These are phyloP conservation scores for Ariopsis seemanni DNA, from an alignment of 2,113 vertebrate genomes.

Conservation along the genomic window DNA sequence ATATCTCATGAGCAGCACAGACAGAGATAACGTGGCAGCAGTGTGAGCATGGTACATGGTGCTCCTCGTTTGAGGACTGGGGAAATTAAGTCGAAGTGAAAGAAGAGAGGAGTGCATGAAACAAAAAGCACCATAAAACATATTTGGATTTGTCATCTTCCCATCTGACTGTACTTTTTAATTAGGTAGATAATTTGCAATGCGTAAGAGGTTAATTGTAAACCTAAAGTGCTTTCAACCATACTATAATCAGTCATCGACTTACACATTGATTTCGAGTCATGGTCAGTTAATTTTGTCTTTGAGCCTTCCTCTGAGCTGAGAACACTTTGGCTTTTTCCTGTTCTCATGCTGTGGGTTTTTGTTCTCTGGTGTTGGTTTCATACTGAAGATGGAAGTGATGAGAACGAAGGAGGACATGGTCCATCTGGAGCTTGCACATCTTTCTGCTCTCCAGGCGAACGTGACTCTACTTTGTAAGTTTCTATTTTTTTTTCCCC, in stretches of 20 bases:
- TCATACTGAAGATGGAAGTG: background rate
- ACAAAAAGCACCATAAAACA: background rate
- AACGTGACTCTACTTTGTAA: slow-evolving; percentile 46
- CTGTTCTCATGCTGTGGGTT: background rate
- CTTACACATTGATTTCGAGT: background rate
- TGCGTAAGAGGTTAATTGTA: background rate
- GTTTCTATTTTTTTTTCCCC: slow-evolving; percentile 22
- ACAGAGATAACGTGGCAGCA: background rate
- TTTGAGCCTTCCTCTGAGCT: background rate
- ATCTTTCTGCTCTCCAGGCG: slow-evolving; percentile 19
- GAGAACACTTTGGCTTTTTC: background rate
- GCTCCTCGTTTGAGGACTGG: background rate
- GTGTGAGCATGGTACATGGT: background rate
- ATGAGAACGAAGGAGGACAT: background rate
- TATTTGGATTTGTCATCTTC: background rate
- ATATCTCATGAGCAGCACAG: background rate
- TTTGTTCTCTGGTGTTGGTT: background rate
- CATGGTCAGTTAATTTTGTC: background rate
- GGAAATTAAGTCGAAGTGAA: background rate
- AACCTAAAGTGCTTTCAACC: background rate
- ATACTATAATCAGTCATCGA: background rate
- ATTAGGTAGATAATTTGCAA: background rate
- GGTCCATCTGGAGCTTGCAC: slow-evolving; percentile 24
- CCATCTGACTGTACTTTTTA: background rate
- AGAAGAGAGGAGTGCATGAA: background rate